Percentiles rank a stretch among this genome's conserved stretches.
Conservation (phyloP, 2,113 vertebrate genomes). For the Rhombomys opimus region DNA sequence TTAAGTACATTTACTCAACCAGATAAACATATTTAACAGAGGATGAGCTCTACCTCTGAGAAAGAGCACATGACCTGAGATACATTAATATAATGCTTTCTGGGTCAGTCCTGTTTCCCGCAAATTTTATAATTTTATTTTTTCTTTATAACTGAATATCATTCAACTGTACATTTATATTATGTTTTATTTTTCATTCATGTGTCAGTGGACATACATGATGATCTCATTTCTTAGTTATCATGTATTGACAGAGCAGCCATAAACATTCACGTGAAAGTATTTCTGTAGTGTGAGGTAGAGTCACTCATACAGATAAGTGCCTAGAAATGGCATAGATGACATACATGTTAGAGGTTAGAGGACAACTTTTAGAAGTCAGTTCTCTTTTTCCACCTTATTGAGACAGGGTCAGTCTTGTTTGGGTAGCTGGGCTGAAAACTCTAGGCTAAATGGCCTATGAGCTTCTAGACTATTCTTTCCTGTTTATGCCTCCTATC, state of each 20-base stretch:
- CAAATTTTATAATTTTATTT: not conserved
- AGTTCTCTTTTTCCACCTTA: not conserved
- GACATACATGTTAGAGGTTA: not conserved
- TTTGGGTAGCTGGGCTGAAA: not conserved
- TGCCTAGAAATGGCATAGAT: not conserved
- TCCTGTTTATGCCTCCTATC: not conserved
- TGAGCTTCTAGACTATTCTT: not conserved
- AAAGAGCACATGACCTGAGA: not conserved
- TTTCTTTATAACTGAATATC: not conserved
- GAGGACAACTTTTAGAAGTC: not conserved
- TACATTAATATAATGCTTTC: not conserved
- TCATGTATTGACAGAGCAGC: not conserved
- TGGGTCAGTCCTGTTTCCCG: too few species aligned
- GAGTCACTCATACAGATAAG: not conserved
- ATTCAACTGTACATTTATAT: not conserved
- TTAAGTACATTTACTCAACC: not conserved
- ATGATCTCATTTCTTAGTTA: not conserved
- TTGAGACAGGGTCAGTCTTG: not conserved
- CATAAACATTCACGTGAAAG: not conserved
- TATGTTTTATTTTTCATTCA: not conserved
- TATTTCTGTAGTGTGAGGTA: not conserved
- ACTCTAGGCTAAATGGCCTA: not conserved
- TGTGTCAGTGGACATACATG: not conserved
- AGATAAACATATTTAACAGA: not conserved
- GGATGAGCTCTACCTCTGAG: not conserved